Evolutionary conservation across 2,113 vertebrate species (phyloP), one percentile per base, ranked within the genome.

Genomic region (Eretmochelys imbricata): DNA sequence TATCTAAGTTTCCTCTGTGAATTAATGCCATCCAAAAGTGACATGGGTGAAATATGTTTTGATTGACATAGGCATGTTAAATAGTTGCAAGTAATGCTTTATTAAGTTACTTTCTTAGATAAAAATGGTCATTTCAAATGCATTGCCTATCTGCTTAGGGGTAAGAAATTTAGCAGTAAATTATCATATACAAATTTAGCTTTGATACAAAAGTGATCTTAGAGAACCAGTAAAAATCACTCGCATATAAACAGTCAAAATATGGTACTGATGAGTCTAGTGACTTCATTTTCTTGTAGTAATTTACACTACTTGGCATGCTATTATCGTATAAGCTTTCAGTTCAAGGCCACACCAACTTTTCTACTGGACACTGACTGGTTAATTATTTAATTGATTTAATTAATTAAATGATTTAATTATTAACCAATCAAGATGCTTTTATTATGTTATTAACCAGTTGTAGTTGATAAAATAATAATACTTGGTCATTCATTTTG

Each of bases 21-120:
- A 92, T 96, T 96, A 94, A 92, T 88, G 69, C 62, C 88, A 86
- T 54, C 91, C 93, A 97, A 97, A 97, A 97, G 94, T 93, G 96
- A 93, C 76, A 94, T 38, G 72, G 86, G 87, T 87, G n/a, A 88
- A 92, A 91, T 93, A 96, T 22, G 57, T 92, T 97, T 96, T 94
- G 80, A 94, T 95, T 95, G 90, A 90, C 69, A 89, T 69, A 82
- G 87, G 83, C 95, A 95, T 91, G 84, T 81, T 87, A 25, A 94
- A 94, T 25, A 79, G 72, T 93, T 51, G 22, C 55, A 94, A 93
- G 75, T 82, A 87, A 91, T 51, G 75, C 8, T 87, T 57, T 72
- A 83, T 90, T 80, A 93, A 91, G 89, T 87, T 87, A 82, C 4
- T 22, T 92, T 91, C 78, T 80, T 84, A 24, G 53, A 87, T 72